Base-by-base conservation (phyloP, 1,140 invertebrate species). In the Pectinophora gossypiella region DNA sequence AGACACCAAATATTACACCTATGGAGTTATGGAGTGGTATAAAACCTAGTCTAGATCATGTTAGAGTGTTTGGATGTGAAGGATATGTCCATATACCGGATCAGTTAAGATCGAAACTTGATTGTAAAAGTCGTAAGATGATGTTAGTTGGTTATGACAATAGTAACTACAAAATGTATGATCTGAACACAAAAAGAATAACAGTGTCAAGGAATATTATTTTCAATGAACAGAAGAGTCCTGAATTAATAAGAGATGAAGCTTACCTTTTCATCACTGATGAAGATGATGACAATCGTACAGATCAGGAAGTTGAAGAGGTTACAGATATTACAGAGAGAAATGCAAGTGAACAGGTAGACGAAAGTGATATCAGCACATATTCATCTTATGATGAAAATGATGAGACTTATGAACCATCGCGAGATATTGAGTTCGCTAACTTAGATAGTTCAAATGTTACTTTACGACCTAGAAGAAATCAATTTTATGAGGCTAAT, bases 71-170 rank as follows among this genome's bases (percentile, higher is more conserved):
- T 59, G 56, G 63, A 16, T 35, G 43, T 23, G 19, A 36, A 43
- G 63, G 53, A 19, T 65, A 65, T 54, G 56, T 62, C 0, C 62
- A 65, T 51, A 50, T 59, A 27, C 62, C 62, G 45, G 50, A 61
- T 48, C 49, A 50, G 22, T 22, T 51, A 10, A 55, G 59, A 59
- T 56, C 16, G 9, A 68, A 68, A 44, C 13, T 59, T 3, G 54
- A 64, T 12, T 55, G 36, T 3, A 64, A 61, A 42, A 60, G 57
- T 56, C 7, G 48, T 9, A 67, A 43, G 19, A 43, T 43, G 18
- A 43, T 43, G 4, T 43, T 43, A 19, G 40, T 43, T 6, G 40
- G 40, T 5, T 43, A 43, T 19, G 13, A 43, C 4, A 5, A 18
- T 2, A 43, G 19, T 19, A 18, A 36, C 49, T 43, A 43, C 40